A percentile compares a stretch with the other conserved stretches of the same genome.
Conservation (phyloP, 2,113 vertebrate genomes). For the Cyrtonyx montezumae region DNA sequence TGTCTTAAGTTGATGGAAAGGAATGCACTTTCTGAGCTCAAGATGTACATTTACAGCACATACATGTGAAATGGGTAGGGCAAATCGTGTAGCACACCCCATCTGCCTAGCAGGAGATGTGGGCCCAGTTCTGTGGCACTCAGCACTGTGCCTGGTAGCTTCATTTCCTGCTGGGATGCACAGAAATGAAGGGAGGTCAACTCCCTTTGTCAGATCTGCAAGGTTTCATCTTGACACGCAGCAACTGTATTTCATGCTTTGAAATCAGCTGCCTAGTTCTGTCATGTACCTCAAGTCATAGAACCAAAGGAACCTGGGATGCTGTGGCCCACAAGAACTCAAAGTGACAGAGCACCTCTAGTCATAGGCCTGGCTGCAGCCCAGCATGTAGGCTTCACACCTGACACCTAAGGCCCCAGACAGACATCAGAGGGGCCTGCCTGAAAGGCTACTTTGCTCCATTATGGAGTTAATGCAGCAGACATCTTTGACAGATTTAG, state of each 20-base stretch:
- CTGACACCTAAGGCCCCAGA: neutral
- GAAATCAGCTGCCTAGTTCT: neutral
- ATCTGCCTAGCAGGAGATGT: neutral
- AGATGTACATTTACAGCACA: neutral
- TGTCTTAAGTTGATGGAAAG: neutral
- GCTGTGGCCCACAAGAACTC: neutral
- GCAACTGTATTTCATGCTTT: neutral
- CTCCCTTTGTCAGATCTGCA: neutral
- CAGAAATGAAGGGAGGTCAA: neutral
- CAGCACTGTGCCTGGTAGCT: neutral
- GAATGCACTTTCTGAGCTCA: neutral
- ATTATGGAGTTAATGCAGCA: neutral
- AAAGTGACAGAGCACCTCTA: fast-evolving
- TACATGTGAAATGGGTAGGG: neutral
- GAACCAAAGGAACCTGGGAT: neutral
- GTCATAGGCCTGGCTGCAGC: neutral
- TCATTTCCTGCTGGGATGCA: neutral
- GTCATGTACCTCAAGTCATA: neutral
- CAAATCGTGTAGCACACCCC: neutral
- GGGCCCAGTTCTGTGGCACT: neutral
- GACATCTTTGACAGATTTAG: neutral
- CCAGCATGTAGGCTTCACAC: neutral
- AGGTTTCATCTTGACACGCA: neutral
- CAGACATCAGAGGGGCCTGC: neutral
- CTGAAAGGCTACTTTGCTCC: neutral